Base-by-base conservation (phyloP, 1,140 invertebrate genomes). In the Pristionchus pacificus region DNA sequence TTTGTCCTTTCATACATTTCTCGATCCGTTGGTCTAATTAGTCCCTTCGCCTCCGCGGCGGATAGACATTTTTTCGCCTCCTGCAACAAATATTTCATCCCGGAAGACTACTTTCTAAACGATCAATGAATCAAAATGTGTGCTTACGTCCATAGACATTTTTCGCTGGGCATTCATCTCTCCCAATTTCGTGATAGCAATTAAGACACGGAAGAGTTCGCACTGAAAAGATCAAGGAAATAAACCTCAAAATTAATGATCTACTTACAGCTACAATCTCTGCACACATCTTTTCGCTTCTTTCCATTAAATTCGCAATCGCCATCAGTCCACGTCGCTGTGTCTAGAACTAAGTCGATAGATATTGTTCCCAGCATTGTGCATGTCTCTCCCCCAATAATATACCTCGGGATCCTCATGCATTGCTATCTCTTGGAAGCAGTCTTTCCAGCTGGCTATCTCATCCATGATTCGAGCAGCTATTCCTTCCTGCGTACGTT, bases 21-120 rank as follows among this genome's bases (percentile, higher is more conserved):
- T 38, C 82, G 72, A 25, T 84, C 80, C n/a, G 80, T 84, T 27
- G 82, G 67, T 25, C 74, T 76, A 38, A 83, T 83, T 13, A 83
- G 27, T 55, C 71, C 73, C 30, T 57, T 81, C 33, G 74, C 72
- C 68, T 81, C 79, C 0, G 81, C 81, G 19, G 76, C 81, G 24
- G 75, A 75, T 31, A 83, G 60, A 3, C 76, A 82, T 15, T 77
- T 31, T 60, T 78, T 74, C 13, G 81, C 81, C 67, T 83, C 67
- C 62, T 81, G 72, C 55, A 74, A 28, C 6, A 29, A 13, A 28
- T 31, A 27, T n/a, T n/a, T n/a, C n/a, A n/a, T n/a, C n/a, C n/a
- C n/a, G n/a, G n/a, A n/a, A n/a, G n/a, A n/a, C n/a, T n/a, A n/a
- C n/a, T n/a, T n/a, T n/a, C n/a, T n/a, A n/a, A 27, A 64, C 19